Evolutionary conservation across 2,888 invertebrate species (phyloP).

Genomic region (Maniola hyperantus): DNA sequence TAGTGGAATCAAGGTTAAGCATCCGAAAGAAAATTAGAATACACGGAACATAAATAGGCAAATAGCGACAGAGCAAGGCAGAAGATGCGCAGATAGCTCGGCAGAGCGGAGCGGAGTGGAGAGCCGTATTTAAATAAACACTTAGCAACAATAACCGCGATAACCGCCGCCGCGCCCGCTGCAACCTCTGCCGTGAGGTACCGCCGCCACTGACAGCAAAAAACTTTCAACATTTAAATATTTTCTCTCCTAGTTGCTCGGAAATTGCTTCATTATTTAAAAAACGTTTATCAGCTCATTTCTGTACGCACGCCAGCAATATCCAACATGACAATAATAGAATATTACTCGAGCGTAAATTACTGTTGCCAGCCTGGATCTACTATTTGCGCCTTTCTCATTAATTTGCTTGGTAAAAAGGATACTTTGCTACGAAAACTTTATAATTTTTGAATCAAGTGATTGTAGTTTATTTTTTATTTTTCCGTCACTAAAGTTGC

Average conservation of each 20-base stretch:
- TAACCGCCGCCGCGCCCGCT: conserved; percentile 57
- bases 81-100: conserved; percentile 52
- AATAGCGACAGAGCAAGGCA: conserved; percentile 42
- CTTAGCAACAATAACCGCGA: conserved; percentile 72
- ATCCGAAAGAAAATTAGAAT: conserved; percentile 22
- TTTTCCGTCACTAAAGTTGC: too few species aligned
- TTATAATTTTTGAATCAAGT: too few species aligned
- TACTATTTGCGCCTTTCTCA: neutral
- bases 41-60: conserved; percentile 29
- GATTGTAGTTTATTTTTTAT: too few species aligned
- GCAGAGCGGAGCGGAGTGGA: conserved; percentile 42
- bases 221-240: neutral
- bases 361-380: too few species aligned
- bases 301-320: too few species aligned
- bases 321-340: too few species aligned
- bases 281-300: too few species aligned
- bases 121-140: conserved; percentile 68
- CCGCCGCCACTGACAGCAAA: conserved; percentile 40
- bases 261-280: too few species aligned
- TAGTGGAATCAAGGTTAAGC: neutral
- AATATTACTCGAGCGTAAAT: too few species aligned
- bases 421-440: too few species aligned
- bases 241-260: too few species aligned
- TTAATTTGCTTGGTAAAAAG: neutral
- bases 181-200: conserved; percentile 49